These are phyloP conservation scores for Micrasema longulum DNA, from an alignment of 1,140 invertebrate genomes.

Conservation along the genomic window DNA sequence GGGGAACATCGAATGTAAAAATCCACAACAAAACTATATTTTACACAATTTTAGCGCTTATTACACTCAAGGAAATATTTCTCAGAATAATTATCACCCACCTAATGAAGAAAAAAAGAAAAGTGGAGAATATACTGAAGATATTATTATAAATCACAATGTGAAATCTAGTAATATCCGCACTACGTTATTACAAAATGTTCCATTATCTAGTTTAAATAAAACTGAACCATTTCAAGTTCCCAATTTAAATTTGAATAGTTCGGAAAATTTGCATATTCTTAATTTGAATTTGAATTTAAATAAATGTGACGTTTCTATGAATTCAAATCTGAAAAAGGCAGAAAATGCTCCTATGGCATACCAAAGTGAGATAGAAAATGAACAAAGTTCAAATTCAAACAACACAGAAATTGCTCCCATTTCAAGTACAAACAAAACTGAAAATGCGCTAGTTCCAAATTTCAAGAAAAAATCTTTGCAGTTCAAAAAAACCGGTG, in stretches of 20 bases:
- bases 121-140: neutral
- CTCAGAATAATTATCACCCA: slow-evolving; percentile 7
- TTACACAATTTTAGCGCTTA: slow-evolving; percentile 7
- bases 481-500: slow-evolving; percentile 15
- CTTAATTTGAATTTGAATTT: no score
- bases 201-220: no score
- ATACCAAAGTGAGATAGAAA: neutral
- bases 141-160: no score
- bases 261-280: no score
- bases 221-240: no score
- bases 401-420: neutral
- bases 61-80: neutral
- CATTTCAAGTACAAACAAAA: neutral
- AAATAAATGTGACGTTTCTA: no score
- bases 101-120: neutral
- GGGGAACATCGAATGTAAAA: slow-evolving; percentile 2
- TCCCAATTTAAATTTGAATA: no score
- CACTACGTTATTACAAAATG: no score
- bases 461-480: slow-evolving; percentile 9
- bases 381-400: neutral
- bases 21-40: slow-evolving; percentile 4
- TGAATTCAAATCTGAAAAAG: no score
- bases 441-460: neutral
- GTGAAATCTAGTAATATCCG: no score
- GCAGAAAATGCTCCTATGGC: neutral